Conservation (phyloP, 2,113 vertebrate species). For the Scatophagus argus region DNA sequence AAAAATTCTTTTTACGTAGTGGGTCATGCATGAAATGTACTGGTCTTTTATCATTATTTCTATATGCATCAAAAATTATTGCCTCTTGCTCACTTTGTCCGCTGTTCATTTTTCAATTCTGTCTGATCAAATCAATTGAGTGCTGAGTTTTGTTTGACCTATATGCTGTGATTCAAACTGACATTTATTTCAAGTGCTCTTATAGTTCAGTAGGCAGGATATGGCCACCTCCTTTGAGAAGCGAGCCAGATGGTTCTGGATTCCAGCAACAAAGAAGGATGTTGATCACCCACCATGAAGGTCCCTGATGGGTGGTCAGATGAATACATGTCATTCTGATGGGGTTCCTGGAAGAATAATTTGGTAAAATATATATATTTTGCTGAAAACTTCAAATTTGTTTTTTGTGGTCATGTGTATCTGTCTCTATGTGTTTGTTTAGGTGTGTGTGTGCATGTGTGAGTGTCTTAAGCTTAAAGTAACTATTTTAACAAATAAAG, state of each 20-base stretch:
- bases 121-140: neutral
- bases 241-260: conserved; percentile 38
- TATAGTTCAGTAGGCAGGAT: conserved; percentile 3
- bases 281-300: conserved; percentile 18
- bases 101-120: neutral
- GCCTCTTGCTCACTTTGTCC: neutral
- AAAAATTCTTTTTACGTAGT: neutral
- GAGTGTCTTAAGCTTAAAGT: neutral
- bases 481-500: neutral
- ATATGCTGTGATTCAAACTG: neutral
- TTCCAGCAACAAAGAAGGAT: conserved; percentile 27
- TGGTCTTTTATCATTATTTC: neutral
- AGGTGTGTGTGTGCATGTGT: neutral
- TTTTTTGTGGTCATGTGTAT: conserved; percentile 9
- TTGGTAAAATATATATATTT: neutral
- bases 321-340: conserved; percentile 6
- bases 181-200: conserved; percentile 12
- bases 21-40: neutral
- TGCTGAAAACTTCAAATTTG: neutral
- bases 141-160: conserved; percentile 10
- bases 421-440: too few species aligned
- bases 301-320: conserved; percentile 2
- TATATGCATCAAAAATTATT: neutral
- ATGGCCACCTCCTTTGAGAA: conserved; percentile 20
- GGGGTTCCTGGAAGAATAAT: neutral